Base-by-base conservation (phyloP, 1,140 invertebrate genomes). In the Helicoverpa armigera region DNA sequence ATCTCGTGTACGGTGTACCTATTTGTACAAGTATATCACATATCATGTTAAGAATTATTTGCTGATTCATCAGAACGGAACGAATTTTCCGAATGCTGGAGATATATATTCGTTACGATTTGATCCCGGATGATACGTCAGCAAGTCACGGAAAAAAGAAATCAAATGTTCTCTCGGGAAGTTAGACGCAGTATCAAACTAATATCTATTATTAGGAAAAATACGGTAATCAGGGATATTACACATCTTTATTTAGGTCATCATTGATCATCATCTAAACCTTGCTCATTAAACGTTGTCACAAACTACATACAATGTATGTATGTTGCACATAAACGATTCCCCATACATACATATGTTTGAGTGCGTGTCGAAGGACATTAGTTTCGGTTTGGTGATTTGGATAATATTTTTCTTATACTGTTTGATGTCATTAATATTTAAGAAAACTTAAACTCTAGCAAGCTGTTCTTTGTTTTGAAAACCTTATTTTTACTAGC, bases 81-180 rank as follows among this genome's bases (percentile, higher is more conserved):
- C 53, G 29, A 72, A 35, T 56, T 73, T 73, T 18, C 23, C 51
- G 53, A 63, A 65, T 18, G 50, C 13, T 50, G 14, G 54, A 70
- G 43, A 76, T 61, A 61, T 61, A 74, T 76, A 54, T 56, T 80
- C 29, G 60, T 76, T 78, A 65, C 58, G 50, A 72, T 78, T 82
- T 78, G 63, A 78, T 78, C 75, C 54, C 75, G 31, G 53, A 43
- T 69, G 58, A 80, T 65, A 67, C 72, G 75, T 79, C 76, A 82
- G 81, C 81, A 79, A 70, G 73, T 81, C 73, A 76, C 63, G 69
- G 81, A 79, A 79, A 82, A 65, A 79, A 16, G 74, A 73, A 72
- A 77, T 78, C 54, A 74, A 56, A 80, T 51, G 48, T 13, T 35
- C 31, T 58, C 53, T 73, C 70, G 65, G 29, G 23, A 69, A 69